phyloP scores from a whole-genome alignment of 1,140 invertebrate genomes.

The Platyscapa corneri region DNA sequence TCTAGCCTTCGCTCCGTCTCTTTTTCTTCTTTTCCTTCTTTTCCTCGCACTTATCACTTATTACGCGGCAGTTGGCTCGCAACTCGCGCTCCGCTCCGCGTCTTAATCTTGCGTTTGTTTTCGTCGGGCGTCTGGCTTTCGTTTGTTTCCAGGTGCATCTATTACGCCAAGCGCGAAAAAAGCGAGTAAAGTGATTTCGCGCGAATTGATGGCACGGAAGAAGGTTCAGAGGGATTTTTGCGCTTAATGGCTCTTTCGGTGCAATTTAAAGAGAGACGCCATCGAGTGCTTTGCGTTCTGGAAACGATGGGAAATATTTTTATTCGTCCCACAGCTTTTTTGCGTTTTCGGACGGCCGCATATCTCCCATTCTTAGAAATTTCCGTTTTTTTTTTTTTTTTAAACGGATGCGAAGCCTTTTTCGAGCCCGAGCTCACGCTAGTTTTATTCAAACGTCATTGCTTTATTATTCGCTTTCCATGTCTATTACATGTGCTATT shows the following conservation, averaged over 20 bases:
- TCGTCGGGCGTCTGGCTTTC: not conserved
- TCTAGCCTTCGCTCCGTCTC: not conserved
- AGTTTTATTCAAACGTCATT: no score
- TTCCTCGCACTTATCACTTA: no score
- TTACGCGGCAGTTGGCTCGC: no score
- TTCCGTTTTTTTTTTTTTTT: no score
- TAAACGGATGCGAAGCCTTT: no score
- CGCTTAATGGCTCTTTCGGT: conserved; percentile 25
- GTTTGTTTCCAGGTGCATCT: conserved; percentile 7
- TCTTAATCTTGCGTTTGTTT: not conserved
- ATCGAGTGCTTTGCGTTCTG: not conserved
- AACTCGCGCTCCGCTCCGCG: not conserved
- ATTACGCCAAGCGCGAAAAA: not conserved
- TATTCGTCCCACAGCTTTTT: not conserved
- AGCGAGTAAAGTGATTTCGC: not conserved
- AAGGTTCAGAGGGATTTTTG: conserved; percentile 19
- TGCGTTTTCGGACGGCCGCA: no score
- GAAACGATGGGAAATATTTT: conserved; percentile 18
- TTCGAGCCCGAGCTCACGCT: no score
- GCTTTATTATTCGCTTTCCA: no score
- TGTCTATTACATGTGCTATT: no score
- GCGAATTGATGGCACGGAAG: conserved; percentile 16
- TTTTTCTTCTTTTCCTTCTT: not conserved
- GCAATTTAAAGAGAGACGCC: not conserved
- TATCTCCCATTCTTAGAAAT: no score